These are phyloP conservation scores for Nomada flava DNA, from an alignment of 2,888 invertebrate species.

Conservation along the genomic window DNA sequence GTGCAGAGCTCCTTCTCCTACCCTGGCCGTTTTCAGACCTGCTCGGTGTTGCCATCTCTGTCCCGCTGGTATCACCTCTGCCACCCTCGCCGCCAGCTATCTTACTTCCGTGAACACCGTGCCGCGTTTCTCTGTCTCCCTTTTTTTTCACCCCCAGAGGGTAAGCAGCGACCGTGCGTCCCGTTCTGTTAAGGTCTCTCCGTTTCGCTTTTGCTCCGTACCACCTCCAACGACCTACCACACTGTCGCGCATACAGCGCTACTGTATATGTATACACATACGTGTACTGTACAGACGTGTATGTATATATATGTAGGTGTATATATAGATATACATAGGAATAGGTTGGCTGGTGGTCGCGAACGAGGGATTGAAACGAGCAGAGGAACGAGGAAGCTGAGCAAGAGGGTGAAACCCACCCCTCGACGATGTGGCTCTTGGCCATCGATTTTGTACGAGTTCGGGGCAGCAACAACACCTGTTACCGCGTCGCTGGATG, in stretches of 20 bases:
- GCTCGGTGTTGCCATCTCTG: constrained; percentile 34
- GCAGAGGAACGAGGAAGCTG: constrained; percentile 51
- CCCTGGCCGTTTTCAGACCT: constrained; percentile 17
- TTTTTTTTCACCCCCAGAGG: constrained; percentile 1
- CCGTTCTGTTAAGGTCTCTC: constrained; percentile 14
- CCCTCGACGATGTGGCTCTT: constrained; percentile 69
- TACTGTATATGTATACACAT: background rate
- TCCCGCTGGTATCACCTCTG: constrained; percentile 2
- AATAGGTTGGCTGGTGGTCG: constrained; percentile 12
- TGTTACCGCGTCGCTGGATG: constrained; percentile 79
- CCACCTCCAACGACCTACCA: constrained; percentile 8
- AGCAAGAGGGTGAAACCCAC: constrained; percentile 53
- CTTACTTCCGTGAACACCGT: background rate
- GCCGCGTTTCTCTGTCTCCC: background rate
- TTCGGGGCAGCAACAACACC: constrained; percentile 81
- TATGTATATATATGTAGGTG: background rate
- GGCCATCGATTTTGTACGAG: constrained; percentile 79
- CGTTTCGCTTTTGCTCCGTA: constrained; percentile 47
- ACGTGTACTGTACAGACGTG: background rate
- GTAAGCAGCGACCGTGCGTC: background rate
- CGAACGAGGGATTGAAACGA: constrained; percentile 40
- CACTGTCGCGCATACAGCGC: background rate
- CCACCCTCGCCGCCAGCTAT: constrained; percentile 21
- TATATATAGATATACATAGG: background rate
- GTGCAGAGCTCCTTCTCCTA: constrained; percentile 68